Evolutionary conservation across 2,797 vertebrate genomes (phyloP).

Genomic region (Dromococcyx pavoninus): DNA sequence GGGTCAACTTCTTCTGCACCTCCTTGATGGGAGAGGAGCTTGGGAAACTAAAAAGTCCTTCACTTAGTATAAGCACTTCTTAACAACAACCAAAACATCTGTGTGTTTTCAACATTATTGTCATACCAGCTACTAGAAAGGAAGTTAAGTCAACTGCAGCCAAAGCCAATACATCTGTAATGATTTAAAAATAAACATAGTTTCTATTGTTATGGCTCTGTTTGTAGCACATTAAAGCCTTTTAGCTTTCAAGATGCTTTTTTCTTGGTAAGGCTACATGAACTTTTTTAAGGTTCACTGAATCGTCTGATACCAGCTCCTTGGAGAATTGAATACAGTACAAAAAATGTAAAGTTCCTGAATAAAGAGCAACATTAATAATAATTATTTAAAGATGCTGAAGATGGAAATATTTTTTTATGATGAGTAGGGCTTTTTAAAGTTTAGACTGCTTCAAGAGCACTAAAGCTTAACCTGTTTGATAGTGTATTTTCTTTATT

Average conservation of each 20-base stretch:
- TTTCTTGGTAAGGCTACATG: background rate
- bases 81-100: too few relatives aligned
- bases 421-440: background rate
- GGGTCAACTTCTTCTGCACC: too few relatives aligned
- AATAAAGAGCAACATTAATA: background rate
- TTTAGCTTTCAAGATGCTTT: background rate
- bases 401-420: background rate
- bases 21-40: too few relatives aligned
- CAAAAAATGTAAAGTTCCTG: background rate
- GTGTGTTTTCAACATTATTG: too few relatives aligned
- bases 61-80: too few relatives aligned
- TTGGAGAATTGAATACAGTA: background rate
- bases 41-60: too few relatives aligned
- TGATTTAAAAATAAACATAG: background rate
- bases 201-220: background rate
- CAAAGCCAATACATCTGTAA: background rate
- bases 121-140: too few relatives aligned
- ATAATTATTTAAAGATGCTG: background rate
- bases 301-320: background rate
- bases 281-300: background rate
- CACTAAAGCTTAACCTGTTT: background rate
- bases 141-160: too few relatives aligned
- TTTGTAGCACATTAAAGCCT: background rate
- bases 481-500: background rate
- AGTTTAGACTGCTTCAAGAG: background rate